Conservation (phyloP, 2,888 invertebrate genomes). For the Protodeltote pygarga region DNA sequence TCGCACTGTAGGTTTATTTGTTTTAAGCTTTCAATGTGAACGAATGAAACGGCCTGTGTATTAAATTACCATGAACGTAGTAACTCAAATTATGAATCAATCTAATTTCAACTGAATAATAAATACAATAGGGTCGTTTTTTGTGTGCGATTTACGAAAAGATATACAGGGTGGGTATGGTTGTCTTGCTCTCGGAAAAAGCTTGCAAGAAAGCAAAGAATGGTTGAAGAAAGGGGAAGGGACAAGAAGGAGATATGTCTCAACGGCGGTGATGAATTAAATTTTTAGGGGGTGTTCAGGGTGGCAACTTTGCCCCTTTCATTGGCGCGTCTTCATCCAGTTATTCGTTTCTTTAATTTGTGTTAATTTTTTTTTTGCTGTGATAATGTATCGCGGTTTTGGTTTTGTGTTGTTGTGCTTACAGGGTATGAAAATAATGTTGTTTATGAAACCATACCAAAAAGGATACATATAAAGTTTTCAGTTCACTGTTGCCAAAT, state of each 20-base stretch:
- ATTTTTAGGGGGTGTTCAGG: conserved; percentile 84
- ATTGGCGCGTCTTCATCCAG: conserved; percentile 80
- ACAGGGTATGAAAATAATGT: conserved; percentile 2
- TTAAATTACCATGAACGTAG: conserved; percentile 58
- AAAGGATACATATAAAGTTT: too few species aligned
- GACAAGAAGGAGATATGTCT: conserved; percentile 83
- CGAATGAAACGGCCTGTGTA: conserved; percentile 81
- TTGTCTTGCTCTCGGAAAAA: conserved; percentile 79
- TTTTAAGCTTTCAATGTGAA: conserved; percentile 84
- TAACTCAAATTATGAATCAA: conserved; percentile 25
- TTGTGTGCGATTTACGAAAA: conserved; percentile 24
- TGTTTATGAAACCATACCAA: neutral
- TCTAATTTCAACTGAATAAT: conserved; percentile 17
- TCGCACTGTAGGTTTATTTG: conserved; percentile 83
- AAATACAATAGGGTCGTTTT: conserved; percentile 24
- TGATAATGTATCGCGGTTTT: conserved; percentile 52
- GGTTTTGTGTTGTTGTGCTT: conserved; percentile 21
- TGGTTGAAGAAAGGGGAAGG: conserved; percentile 83
- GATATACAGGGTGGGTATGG: conserved; percentile 64
- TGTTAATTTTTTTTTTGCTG: conserved; percentile 73
- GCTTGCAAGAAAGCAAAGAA: conserved; percentile 86
- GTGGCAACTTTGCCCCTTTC: conserved; percentile 75
- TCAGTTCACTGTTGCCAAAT: too few species aligned
- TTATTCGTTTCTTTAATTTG: conserved; percentile 81
- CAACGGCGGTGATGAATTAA: conserved; percentile 85